Conservation (phyloP, 2,113 vertebrate genomes). For the Takifugu flavidus region DNA sequence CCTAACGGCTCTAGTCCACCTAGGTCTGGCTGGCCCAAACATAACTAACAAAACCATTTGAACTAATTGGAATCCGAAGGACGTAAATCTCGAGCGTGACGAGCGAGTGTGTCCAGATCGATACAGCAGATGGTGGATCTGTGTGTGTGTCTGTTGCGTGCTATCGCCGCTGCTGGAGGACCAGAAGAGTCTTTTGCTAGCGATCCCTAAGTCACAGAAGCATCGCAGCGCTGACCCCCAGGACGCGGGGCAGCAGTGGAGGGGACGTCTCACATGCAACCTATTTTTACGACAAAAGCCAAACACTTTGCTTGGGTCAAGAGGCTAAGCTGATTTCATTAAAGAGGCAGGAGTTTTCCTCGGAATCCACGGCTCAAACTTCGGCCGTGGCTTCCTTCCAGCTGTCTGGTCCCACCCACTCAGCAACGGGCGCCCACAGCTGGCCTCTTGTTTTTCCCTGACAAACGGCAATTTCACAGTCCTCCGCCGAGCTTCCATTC, state of each 20-base stretch:
- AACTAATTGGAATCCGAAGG: slow-evolving; percentile 63
- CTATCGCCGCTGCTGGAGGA: slow-evolving; percentile 44
- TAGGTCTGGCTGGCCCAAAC: slow-evolving; percentile 19
- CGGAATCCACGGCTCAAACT: slow-evolving; percentile 39
- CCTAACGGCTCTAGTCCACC: neutral
- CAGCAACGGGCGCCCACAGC: slow-evolving; percentile 74
- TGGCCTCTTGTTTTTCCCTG: slow-evolving; percentile 75
- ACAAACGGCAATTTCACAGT: slow-evolving; percentile 77
- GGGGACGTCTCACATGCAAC: slow-evolving; percentile 14
- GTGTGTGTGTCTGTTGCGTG: slow-evolving; percentile 39
- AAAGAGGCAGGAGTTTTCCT: slow-evolving; percentile 37
- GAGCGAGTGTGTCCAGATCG: slow-evolving; percentile 71
- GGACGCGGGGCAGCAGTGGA: neutral
- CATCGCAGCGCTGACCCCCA: neutral
- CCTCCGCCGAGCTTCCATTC: slow-evolving; percentile 59
- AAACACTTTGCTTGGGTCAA: slow-evolving; percentile 46
- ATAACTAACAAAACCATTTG: slow-evolving; percentile 43
- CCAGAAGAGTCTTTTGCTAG: slow-evolving; percentile 33
- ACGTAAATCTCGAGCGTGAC: slow-evolving; percentile 67
- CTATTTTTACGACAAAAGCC: slow-evolving; percentile 42
- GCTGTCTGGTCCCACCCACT: slow-evolving; percentile 76
- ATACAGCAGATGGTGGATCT: slow-evolving; percentile 72
- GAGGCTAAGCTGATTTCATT: slow-evolving; percentile 59
- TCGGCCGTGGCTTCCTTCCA: slow-evolving; percentile 83
- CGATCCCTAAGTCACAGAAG: slow-evolving; percentile 37